phyloP scores from a whole-genome alignment of 2,888 invertebrate genomes.

The Pandemis heparana region DNA sequence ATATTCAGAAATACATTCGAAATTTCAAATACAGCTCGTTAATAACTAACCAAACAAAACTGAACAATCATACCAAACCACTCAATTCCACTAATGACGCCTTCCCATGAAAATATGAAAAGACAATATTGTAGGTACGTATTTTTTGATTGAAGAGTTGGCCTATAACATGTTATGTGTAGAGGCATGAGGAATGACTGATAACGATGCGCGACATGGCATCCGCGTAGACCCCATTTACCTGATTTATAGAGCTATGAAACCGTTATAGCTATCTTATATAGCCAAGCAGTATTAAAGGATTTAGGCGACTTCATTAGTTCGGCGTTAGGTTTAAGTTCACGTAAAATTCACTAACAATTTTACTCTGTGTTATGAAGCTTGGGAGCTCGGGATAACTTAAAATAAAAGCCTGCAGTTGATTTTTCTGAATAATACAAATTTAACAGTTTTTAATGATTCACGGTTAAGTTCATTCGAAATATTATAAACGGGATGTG shows the following conservation, averaged over 20 bases:
- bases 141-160: conserved; percentile 42
- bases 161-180: conserved; percentile 45
- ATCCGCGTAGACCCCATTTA: conserved; percentile 62
- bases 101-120: conserved; percentile 30
- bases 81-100: conserved; percentile 30
- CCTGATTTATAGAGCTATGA: conserved; percentile 65
- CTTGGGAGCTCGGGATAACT: background rate
- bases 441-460: too few species aligned
- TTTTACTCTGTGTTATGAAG: background rate
- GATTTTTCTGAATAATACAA: background rate
- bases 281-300: conserved; percentile 39
- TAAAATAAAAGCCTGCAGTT: background rate
- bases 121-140: conserved; percentile 29
- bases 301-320: conserved; percentile 41
- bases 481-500: too few species aligned
- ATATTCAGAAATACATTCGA: background rate
- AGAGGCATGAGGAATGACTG: conserved; percentile 61
- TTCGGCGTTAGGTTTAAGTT: conserved; percentile 11
- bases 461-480: too few species aligned
- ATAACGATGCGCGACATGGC: conserved; percentile 60
- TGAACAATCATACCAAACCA: background rate
- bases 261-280: conserved; percentile 49
- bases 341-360: conserved; percentile 5
- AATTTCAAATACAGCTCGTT: background rate
- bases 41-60: background rate